Base-by-base conservation (phyloP, 1,140 invertebrate species). In the Mactra quadrangularis region DNA sequence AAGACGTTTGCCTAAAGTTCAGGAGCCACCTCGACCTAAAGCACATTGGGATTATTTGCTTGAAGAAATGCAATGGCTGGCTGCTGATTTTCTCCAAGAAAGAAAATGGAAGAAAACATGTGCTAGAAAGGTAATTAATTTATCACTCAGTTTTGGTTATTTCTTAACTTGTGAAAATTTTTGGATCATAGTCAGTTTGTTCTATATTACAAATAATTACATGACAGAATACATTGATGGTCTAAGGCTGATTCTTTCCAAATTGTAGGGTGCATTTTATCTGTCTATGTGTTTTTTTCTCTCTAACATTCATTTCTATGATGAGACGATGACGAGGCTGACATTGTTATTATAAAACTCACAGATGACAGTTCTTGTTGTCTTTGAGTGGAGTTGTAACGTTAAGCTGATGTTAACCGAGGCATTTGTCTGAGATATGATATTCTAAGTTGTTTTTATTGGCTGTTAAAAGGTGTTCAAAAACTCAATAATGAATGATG, bases 31-130 rank as follows among this genome's bases (percentile, higher is more conserved):
- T 53, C 94, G 97, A 87, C 94, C 95, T 22, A 99, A 99, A 94
- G 96, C 96, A n/a, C 98, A 99, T 92, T 99, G 98, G 98, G 99
- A 99, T 92, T 99, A 98, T 93, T 94, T 99, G 62, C 92, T 99
- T 13, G 99, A 99, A 93, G 99, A 99, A 94, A 99, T 99, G 97
- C 96, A 96, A 29, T 99, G 99, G 99, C 94, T 99, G 68, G 97
- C 98, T 47, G 96, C 97, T 50, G 98, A 99, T 94, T 99, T 99
- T 94, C 96, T 96, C 38, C 97, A 99, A 92, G 98, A 99, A 93
- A 94, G 98, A 62, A 99, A 99, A 92, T 99, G 97, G 97, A 99
- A 99, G 90, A 98, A 98, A 93, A 96, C 96, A 60, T 96, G 97
- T 11, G 97, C 98, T 0, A 98, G 97, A 93, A 99, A 99, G 93